Base-by-base conservation (phyloP, 1,140 invertebrate species). In the Forficula auricularia region DNA sequence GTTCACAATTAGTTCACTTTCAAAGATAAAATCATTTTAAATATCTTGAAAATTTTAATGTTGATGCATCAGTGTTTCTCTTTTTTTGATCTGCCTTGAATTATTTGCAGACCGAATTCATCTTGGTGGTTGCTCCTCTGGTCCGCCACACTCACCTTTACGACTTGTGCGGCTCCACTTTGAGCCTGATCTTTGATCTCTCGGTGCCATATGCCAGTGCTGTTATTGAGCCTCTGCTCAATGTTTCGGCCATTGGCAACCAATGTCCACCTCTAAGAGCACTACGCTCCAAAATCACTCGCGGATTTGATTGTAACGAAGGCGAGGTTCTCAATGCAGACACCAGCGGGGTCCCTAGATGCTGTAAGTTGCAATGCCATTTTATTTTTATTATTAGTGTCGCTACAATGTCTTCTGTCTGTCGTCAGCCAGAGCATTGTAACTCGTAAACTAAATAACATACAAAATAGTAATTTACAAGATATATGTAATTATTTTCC, bases 311-410 rank as follows among this genome's bases (percentile, higher is more conserved):
- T 19, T 97, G 91, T 52, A 85, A 79, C 50, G 73, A 83, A 43
- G 91, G 91, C 8, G 89, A 96, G 70, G 85, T 95, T 8, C 59
- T 96, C 2, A 90, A 92, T 57, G 86, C 84, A 74, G 82, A 85
- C 51, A 85, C 82, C 10, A 82, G 79, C 50, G 80, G 85, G 55
- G 86, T 95, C 35, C 90, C 91, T 2, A 73, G 89, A 63, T 96
- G 91, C 65, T 68, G 82, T 85, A 68, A 78, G 79, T 79, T 54
- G 40, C 22, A 27, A 27, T 27, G 10, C 22, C 22, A 27, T 27
- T 27, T 27, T 27, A 27, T 27, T 6, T 6, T 27, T 6, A 27
- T 27, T 27, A 27, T 27, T 27, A 27, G 4, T 27, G 22, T n/a
- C n/a, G n/a, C n/a, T n/a, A n/a, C n/a, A n/a, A n/a, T n/a, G n/a